Conservation (phyloP, 1,140 invertebrate genomes). For the Hypsibius dujardini region DNA sequence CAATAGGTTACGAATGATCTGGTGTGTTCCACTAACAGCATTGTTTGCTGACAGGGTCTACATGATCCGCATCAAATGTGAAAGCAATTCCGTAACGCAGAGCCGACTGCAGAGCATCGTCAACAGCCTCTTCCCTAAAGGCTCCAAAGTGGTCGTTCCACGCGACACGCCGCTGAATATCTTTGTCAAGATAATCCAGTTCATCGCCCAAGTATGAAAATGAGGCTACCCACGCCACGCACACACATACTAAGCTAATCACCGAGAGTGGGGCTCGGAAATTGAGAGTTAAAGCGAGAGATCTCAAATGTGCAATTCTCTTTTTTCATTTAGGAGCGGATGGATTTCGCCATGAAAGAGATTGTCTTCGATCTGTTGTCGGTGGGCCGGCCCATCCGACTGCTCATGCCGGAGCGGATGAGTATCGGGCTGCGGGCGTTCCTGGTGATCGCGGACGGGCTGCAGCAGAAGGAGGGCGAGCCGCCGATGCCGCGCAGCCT, state of each 20-base stretch:
- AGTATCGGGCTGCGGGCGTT: slow-evolving; percentile 91
- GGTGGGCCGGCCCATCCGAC: slow-evolving; percentile 79
- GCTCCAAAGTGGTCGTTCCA: slow-evolving; percentile 88
- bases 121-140: slow-evolving; percentile 93
- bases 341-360: slow-evolving; percentile 96
- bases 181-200: slow-evolving; percentile 99
- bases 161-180: slow-evolving; percentile 93
- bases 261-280: too few species aligned
- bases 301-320: background rate
- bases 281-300: background rate
- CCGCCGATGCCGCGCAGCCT: slow-evolving; percentile 91
- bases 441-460: slow-evolving; percentile 87
- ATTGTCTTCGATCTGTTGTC: slow-evolving; percentile 94
- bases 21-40: background rate
- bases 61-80: slow-evolving; percentile 98
- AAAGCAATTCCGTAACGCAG: slow-evolving; percentile 93
- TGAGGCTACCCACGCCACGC: background rate
- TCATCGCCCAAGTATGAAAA: slow-evolving; percentile 64
- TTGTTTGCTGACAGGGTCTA: slow-evolving; percentile 70
- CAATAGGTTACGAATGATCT: too few species aligned
- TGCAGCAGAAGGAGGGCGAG: slow-evolving; percentile 96
- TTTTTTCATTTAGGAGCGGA: slow-evolving; percentile 44
- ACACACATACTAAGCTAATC: too few species aligned
- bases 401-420: slow-evolving; percentile 91
- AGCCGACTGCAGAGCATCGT: slow-evolving; percentile 89